These are phyloP conservation scores for Gryllus longicercus DNA, from an alignment of 2,888 invertebrate genomes.

Conservation along the genomic window DNA sequence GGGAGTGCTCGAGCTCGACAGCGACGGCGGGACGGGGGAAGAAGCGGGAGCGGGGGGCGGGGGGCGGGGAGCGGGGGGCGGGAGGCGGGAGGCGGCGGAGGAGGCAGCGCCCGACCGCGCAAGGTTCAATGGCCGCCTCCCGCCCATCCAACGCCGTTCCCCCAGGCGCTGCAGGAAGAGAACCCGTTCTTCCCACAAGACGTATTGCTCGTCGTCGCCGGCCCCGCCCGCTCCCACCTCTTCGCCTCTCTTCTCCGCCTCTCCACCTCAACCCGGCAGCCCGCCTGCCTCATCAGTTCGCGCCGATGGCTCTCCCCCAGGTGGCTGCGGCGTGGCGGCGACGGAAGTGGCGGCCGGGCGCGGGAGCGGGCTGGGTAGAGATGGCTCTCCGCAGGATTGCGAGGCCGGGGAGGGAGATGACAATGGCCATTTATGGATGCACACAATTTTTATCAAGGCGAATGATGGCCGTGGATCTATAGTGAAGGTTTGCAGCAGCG, in stretches of 20 bases:
- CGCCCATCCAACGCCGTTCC: slow-evolving; percentile 19
- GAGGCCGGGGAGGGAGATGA: too few relatives aligned
- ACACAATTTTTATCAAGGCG: too few relatives aligned
- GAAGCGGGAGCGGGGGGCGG: background rate
- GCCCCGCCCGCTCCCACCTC: background rate
- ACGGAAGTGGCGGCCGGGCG: too few relatives aligned
- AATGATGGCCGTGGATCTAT: too few relatives aligned
- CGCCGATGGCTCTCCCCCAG: too few relatives aligned
- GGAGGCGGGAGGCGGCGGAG: slow-evolving; percentile 24
- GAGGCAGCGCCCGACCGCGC: slow-evolving; percentile 26
- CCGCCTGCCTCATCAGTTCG: too few relatives aligned
- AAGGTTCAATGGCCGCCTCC: slow-evolving; percentile 28
- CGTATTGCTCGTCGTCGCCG: slow-evolving; percentile 3
- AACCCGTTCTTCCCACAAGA: slow-evolving; percentile 17
- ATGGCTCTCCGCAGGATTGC: too few relatives aligned
- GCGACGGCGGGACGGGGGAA: background rate
- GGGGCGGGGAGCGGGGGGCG: background rate
- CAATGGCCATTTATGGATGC: too few relatives aligned
- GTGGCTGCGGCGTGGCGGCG: too few relatives aligned
- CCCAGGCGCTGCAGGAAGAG: slow-evolving; percentile 8
- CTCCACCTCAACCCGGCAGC: too few relatives aligned
- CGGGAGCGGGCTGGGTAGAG: too few relatives aligned
- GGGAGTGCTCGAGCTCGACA: background rate
- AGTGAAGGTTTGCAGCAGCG: too few relatives aligned
- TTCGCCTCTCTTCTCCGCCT: background rate